These are phyloP conservation scores for Phyllotreta striolata DNA, from an alignment of 2,888 invertebrate species.

Conservation along the genomic window DNA sequence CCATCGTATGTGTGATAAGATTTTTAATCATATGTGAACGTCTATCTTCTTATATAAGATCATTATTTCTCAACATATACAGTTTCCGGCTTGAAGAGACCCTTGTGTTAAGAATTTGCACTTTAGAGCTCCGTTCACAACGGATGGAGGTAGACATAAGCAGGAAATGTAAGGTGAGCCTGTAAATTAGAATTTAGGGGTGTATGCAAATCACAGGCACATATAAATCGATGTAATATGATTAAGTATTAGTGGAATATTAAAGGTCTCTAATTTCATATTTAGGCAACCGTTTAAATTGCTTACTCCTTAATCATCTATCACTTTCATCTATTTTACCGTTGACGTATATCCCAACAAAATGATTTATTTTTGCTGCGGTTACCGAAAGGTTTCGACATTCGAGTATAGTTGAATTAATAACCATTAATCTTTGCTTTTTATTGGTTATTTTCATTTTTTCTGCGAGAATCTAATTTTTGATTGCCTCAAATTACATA, in stretches of 20 bases:
- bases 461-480: too few relatives aligned
- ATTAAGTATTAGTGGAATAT: slow-evolving; percentile 11
- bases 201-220: slow-evolving; percentile 15
- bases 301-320: too few relatives aligned
- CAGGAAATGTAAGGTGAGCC: slow-evolving; percentile 27
- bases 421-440: too few relatives aligned
- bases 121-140: slow-evolving; percentile 24
- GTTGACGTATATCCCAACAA: too few relatives aligned
- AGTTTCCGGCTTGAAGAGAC: slow-evolving; percentile 31
- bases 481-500: too few relatives aligned
- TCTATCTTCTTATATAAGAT: slow-evolving; percentile 20
- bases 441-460: too few relatives aligned
- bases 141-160: slow-evolving; percentile 28
- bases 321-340: too few relatives aligned
- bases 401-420: too few relatives aligned
- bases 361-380: too few relatives aligned
- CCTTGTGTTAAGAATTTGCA: slow-evolving; percentile 33
- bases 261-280: slow-evolving; percentile 14
- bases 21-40: slow-evolving; percentile 18
- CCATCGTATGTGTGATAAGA: slow-evolving; percentile 1
- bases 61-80: slow-evolving; percentile 24
- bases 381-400: too few relatives aligned
- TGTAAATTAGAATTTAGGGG: slow-evolving; percentile 15
- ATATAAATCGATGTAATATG: slow-evolving; percentile 17
- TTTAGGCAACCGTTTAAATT: background rate